These are phyloP conservation scores for Choristoneura rosaceana DNA, from an alignment of 2,888 invertebrate species.

Conservation along the genomic window DNA sequence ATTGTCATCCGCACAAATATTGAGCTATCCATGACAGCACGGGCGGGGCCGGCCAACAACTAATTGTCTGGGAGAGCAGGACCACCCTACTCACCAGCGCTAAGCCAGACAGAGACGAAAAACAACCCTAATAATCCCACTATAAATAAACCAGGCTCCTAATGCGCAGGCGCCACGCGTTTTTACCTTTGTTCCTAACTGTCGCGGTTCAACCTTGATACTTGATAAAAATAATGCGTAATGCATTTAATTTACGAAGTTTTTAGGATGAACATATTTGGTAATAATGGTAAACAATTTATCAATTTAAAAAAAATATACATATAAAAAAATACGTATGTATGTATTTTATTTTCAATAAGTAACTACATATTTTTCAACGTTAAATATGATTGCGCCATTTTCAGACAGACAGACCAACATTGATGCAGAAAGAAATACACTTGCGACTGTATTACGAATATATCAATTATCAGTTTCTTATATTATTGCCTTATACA, in stretches of 20 bases:
- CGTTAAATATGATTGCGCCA: too few relatives aligned
- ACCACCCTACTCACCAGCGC: conserved; percentile 39
- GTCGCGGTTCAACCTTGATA: conserved; percentile 53
- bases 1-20: conserved; percentile 51
- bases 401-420: too few relatives aligned
- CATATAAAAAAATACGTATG: too few relatives aligned
- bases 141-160: conserved; percentile 75
- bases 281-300: neutral
- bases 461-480: too few relatives aligned
- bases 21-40: conserved; percentile 48
- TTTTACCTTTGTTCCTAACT: conserved; percentile 59
- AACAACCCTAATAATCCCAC: conserved; percentile 62
- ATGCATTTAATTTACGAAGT: neutral
- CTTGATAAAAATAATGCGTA: conserved; percentile 49
- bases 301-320: neutral
- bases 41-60: conserved; percentile 54
- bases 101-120: conserved; percentile 53
- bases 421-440: too few relatives aligned
- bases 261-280: neutral
- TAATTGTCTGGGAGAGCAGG: conserved; percentile 63
- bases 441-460: too few relatives aligned
- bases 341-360: too few relatives aligned
- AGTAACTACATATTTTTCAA: too few relatives aligned
- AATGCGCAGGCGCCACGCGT: conserved; percentile 77
- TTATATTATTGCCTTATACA: too few relatives aligned